Evolutionary conservation across 1,140 invertebrate species (phyloP).

Genomic region (Bombus confusus): DNA sequence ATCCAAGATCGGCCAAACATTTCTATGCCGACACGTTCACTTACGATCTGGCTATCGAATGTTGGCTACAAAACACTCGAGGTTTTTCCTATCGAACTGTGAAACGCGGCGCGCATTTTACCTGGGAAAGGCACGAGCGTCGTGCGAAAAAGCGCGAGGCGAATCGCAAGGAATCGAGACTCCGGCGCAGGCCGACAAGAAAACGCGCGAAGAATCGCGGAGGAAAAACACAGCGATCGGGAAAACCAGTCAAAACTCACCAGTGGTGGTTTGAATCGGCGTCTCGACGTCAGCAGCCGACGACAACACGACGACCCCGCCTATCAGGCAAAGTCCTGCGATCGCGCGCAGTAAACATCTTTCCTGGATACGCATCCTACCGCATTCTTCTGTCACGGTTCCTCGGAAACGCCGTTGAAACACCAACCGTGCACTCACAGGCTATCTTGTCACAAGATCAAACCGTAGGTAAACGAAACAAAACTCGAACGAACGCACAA

Average conservation of each 20-base stretch:
- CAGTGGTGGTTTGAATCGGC: constrained; percentile 19
- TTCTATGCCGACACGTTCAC: too few relatives aligned
- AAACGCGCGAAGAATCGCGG: background rate
- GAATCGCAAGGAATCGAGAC: background rate
- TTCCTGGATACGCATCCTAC: constrained; percentile 77
- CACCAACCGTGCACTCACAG: constrained; percentile 13
- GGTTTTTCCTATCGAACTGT: background rate
- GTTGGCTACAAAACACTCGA: too few relatives aligned
- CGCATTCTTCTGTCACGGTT: constrained; percentile 73
- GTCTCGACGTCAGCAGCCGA: constrained; percentile 38
- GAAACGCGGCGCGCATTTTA: background rate
- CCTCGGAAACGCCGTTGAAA: constrained; percentile 39
- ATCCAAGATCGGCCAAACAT: too few relatives aligned
- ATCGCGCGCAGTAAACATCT: constrained; percentile 73
- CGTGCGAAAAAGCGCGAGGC: background rate
- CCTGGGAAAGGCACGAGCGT: background rate
- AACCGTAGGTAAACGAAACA: background rate
- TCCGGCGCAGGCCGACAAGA: background rate
- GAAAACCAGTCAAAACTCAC: constrained; percentile 29
- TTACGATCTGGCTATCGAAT: too few relatives aligned
- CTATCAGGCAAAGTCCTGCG: constrained; percentile 71
- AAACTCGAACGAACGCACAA: background rate
- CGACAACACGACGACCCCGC: constrained; percentile 54
- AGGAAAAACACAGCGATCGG: background rate
- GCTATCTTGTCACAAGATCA: background rate